phyloP scores from a whole-genome alignment of 2,113 vertebrate genomes.

The Vulpes ferrilata region DNA sequence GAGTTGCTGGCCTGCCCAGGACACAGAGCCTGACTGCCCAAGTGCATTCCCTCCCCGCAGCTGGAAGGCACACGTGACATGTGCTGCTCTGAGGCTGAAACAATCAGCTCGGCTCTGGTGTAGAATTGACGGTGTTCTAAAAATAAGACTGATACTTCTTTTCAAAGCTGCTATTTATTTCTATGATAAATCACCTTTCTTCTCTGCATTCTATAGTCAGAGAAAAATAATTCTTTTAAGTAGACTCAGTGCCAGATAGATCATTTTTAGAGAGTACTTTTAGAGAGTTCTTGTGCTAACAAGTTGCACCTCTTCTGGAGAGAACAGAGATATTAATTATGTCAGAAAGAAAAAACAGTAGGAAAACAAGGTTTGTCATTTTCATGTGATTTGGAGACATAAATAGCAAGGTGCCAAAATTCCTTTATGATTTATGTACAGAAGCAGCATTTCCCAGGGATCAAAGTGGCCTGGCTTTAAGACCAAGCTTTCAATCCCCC shows the following conservation, averaged over 20 bases:
- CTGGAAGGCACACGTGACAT: neutral
- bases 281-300: conserved; percentile 30
- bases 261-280: conserved; percentile 30
- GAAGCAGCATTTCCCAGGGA: neutral
- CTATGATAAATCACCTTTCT: conserved; percentile 56
- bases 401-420: neutral
- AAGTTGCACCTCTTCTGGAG: neutral
- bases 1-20: neutral
- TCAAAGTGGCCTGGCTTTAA: neutral
- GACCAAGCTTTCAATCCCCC: neutral
- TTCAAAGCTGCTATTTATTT: conserved; percentile 66
- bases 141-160: conserved; percentile 49
- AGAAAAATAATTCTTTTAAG: conserved; percentile 45
- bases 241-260: neutral
- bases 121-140: conserved; percentile 53
- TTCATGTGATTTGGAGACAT: neutral
- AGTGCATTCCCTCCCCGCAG: no score
- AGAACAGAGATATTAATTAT: conserved; percentile 32
- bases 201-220: conserved; percentile 39
- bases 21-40: rapidly evolving
- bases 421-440: neutral
- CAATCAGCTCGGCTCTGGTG: neutral
- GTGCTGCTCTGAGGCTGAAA: neutral
- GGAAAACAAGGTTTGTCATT: neutral
- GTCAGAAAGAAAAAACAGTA: neutral